Evolutionary conservation across 2,797 vertebrate species (phyloP), one percentile per base, ranked within the genome.

Genomic region (Ctenosaura bakeri): DNA sequence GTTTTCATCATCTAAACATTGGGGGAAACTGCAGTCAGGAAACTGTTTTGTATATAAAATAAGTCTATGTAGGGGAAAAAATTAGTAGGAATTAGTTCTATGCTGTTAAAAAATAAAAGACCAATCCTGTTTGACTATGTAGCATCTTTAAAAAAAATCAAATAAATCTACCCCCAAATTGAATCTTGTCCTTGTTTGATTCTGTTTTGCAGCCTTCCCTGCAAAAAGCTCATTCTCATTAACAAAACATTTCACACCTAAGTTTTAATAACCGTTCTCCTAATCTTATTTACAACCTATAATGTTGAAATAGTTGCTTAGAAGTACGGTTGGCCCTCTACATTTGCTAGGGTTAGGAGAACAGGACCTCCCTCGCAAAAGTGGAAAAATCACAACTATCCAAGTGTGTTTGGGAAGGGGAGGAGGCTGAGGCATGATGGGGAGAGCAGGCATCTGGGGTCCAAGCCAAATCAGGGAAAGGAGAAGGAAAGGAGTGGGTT

Each of bases 61-160:
- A 97, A 96, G 96, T 97, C 96, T 98, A 97, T 98, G 97, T 95
- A 95, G 78, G 95, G 97, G 94, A 97, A 96, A 46, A 97, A 97
- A 97, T 96, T 96, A 97, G 97, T 97, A 97, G 98, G 98, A 97
- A 96, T 95, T 98, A 98, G 98, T 98, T 96, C 98, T 98, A 98
- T 98, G 98, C 98, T 98, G 91, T 98, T 87, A 56, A 88, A 89
- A 85, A 69, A 69, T 32, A 98, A 91, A 97, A 98, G 98, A 98
- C 98, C 98, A 98, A 98, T 97, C 97, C 98, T 98, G 98, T 99
- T 98, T 97, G 98, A 98, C 98, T 98, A 98, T 99, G 98, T 99
- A 99, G 98, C 98, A 99, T 98, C 98, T 98, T 98, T 97, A 98
- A 98, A 98, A 98, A 97, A 97, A 97, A 97, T 96, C 59, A 89